Conservation (phyloP, 2,888 invertebrate species). For the Nymphalis urticae region DNA sequence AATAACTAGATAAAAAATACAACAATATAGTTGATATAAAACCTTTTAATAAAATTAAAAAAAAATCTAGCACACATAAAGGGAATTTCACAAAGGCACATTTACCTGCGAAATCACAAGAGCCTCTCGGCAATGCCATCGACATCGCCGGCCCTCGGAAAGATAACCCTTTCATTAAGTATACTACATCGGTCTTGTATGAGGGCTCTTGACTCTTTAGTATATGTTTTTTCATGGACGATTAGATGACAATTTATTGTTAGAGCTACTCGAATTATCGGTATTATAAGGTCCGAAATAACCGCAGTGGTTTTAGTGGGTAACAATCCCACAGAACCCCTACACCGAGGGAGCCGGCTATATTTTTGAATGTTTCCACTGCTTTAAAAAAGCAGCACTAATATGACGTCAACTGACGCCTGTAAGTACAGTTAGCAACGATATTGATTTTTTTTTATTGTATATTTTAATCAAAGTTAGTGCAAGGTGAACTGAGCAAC, state of each 20-base stretch:
- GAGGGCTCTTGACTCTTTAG: conserved; percentile 24
- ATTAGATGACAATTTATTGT: conserved; percentile 29
- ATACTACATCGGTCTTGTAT: conserved; percentile 38
- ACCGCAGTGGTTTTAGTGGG: no score
- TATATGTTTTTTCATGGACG: conserved; percentile 30
- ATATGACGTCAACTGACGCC: no score
- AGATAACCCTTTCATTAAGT: conserved; percentile 48
- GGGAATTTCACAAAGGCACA: conserved; percentile 36
- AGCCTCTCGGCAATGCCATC: conserved; percentile 38
- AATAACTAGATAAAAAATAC: conserved; percentile 2
- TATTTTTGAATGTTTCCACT: no score
- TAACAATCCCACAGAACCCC: no score
- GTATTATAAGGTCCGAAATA: conserved; percentile 16
- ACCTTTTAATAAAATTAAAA: conserved; percentile 4
- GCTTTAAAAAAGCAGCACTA: no score
- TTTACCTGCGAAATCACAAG: conserved; percentile 44
- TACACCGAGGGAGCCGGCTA: no score
- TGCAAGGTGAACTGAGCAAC: no score
- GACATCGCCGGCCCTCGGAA: conserved; percentile 40
- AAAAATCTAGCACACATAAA: conserved; percentile 20
- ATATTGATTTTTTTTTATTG: no score
- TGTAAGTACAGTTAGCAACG: no score
- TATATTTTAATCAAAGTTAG: no score
- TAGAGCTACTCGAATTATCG: conserved; percentile 8
- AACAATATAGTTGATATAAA: not conserved